Base-by-base conservation (phyloP, 2,797 vertebrate genomes). In the Lepidocolaptes lacrymiger region DNA sequence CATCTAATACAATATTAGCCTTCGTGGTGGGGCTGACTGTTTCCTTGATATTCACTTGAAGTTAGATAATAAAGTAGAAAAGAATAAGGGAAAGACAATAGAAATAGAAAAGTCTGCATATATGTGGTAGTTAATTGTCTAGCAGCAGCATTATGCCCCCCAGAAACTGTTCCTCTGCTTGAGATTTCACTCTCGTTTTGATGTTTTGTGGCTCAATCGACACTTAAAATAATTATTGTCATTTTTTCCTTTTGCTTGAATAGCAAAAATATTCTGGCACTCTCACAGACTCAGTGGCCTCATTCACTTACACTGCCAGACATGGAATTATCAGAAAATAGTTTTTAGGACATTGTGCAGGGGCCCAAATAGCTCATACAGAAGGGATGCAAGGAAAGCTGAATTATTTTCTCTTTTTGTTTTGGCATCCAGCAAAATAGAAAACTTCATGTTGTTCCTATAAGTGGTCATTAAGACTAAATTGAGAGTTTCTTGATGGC, bases 31-130 rank as follows among this genome's bases (percentile, higher is more conserved):
- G 59, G 7, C n/a, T 71, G 41, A 46, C 68, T 83, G 19, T 44
- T 93, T 90, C 58, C 83, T 88, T 94, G 27, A 81, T 61, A 66
- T 85, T 80, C 37, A 67, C 41, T 83, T 79, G 61, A 89, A 91
- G 34, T 22, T 61, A 26, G 27, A 81, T 52, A 71, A 77, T 32
- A 37, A 91, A 91, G 76, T 27, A 30, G 82, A 61, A 79, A 74
- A 69, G 36, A 66, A 39, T 61, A 74, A 89, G 52, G 91, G 56
- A 77, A 89, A 91, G 56, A 85, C 12, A 58, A 36, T 3, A 24
- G 37, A 94, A 94, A 78, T 10, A 75, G 66, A 88, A 89, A 96
- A 83, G 21, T 81, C 81, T 85, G 68, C 24, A 62, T 61, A 64
- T 44, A 75, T 26, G 11, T 62, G 80, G 82, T 28, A 4, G 81